Base-by-base conservation (phyloP, 2,113 vertebrate species). In the Suncus etruscus region DNA sequence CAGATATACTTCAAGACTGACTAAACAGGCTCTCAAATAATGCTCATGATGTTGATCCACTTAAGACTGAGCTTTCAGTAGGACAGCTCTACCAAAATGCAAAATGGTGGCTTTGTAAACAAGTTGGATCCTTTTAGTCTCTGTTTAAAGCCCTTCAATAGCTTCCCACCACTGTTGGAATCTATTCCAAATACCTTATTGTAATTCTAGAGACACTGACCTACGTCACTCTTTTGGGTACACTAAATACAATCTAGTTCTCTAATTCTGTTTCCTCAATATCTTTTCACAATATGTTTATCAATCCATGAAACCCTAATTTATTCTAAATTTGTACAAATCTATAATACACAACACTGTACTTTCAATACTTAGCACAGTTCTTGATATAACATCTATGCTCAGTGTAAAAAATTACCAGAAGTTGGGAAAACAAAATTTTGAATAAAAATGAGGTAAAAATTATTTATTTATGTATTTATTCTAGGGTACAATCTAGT, bases 51-150 rank as follows among this genome's bases (percentile, higher is more conserved):
- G 14, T 48, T 2, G 2, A 48, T 22, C 0, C 63, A 85, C 1
- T 4, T 20, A 32, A 16, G 25, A 61, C 32, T 4, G 39, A 6
- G 16, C 14, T 82, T 48, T 18, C 0, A 50, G 11, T 47, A 47
- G 32, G 29, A 86, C 77, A 11, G 1, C 2, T 58, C 39, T 61
- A 54, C 1, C 25, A 39, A 51, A 50, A 20, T 80, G 54, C 63
- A 81, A 15, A 29, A 54, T 73, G 10, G 63, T 68, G n/a, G 87
- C 48, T 81, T 63, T 24, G 66, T 79, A 92, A 54, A 45, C 72
- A 65, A 86, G 45, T 77, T 31, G 22, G 32, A 86, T 16, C 18
- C 0, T 12, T 2, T n/a, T 58, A 27, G 12, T 20, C 18, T 0
- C 10, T 65, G 29, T 31, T 45, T 91, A 69, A 89, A 74, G 16